Conservation (phyloP, 2,113 vertebrate genomes). For the Ramphastos sulfuratus region DNA sequence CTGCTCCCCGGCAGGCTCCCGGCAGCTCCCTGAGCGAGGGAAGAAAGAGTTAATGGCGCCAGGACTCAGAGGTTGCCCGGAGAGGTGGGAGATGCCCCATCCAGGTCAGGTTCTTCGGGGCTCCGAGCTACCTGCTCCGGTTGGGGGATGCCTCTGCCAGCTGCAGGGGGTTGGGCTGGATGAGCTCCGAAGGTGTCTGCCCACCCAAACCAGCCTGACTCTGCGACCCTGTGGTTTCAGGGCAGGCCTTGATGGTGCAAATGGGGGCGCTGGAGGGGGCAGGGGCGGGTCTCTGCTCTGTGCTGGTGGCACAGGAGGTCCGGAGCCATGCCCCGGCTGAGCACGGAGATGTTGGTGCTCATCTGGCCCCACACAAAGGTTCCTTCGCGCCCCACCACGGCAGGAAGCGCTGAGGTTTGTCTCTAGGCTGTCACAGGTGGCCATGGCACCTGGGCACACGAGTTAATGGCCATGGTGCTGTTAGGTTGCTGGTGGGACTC, state of each 20-base stretch:
- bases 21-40: neutral
- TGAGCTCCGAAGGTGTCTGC: too few species aligned
- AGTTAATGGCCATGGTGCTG: too few species aligned
- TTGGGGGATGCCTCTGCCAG: too few species aligned
- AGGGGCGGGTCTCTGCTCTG: neutral
- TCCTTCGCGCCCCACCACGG: fast-evolving
- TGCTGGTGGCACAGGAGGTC: fast-evolving
- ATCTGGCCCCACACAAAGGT: neutral
- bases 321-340: neutral
- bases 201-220: too few species aligned
- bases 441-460: too few species aligned
- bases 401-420: neutral
- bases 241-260: neutral
- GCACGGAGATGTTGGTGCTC: neutral
- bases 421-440: neutral
- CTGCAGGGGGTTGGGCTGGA: too few species aligned
- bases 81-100: too few species aligned
- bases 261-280: fast-evolving
- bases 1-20: fast-evolving
- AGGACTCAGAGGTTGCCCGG: neutral
- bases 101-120: too few species aligned
- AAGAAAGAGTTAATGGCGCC: neutral
- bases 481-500: too few species aligned
- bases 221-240: too few species aligned
- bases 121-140: too few species aligned